Evolutionary conservation across 2,113 vertebrate genomes (phyloP).

Genomic region (Antechinus stuartii): DNA sequence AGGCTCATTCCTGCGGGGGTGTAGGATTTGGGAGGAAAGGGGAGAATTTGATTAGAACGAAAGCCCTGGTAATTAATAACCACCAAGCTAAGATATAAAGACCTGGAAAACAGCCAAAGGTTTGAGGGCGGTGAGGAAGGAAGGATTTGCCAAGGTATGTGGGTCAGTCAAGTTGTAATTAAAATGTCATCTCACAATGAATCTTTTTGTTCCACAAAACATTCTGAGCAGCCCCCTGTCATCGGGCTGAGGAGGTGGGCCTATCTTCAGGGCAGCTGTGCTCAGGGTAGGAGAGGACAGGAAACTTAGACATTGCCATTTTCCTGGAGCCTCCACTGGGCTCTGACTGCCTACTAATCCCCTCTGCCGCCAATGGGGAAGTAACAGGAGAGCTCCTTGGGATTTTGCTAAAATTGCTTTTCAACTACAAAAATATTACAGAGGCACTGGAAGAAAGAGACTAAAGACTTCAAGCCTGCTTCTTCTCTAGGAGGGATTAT

Average conservation of each 20-base stretch:
- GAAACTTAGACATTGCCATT: neutral
- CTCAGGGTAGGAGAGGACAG: conserved; percentile 35
- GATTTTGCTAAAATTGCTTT: neutral
- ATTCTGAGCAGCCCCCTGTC: neutral
- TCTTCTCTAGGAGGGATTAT: neutral
- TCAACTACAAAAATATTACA: neutral
- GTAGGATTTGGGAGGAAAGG: neutral
- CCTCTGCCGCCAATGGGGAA: neutral
- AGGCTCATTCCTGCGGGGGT: neutral
- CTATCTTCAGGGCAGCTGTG: conserved; percentile 10
- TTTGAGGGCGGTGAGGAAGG: conserved; percentile 61
- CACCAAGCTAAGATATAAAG: conserved; percentile 29
- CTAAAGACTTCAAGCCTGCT: neutral
- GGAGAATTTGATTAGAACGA: neutral
- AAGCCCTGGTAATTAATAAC: neutral
- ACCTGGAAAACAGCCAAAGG: conserved; percentile 69
- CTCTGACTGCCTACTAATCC: neutral
- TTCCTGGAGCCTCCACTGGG: neutral
- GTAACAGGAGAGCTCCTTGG: neutral
- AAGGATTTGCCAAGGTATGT: conserved; percentile 60
- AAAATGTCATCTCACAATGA: conserved; percentile 45
- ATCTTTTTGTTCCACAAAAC: conserved; percentile 64
- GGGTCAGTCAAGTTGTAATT: conserved; percentile 61
- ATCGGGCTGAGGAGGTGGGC: neutral
- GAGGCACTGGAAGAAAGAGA: neutral